Conservation (phyloP, 2,888 invertebrate species). For the Latrodectus elegans region DNA sequence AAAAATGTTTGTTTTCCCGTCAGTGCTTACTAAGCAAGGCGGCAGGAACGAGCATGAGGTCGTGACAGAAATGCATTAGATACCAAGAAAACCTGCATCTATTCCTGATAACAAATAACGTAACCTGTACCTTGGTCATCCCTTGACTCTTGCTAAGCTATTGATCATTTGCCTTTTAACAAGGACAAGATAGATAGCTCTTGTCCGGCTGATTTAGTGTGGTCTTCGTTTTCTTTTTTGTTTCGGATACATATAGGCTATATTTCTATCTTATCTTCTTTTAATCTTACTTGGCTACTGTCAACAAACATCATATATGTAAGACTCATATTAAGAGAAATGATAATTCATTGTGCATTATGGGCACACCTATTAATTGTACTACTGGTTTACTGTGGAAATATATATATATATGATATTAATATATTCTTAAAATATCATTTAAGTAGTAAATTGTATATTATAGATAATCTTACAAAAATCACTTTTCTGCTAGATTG, state of each 20-base stretch:
- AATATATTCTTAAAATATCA: too few species aligned
- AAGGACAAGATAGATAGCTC: conserved; percentile 17
- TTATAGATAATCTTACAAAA: too few species aligned
- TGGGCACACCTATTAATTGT: not conserved
- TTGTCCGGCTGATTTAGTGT: conserved; percentile 9
- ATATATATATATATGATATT: too few species aligned
- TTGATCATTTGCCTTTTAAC: conserved; percentile 33
- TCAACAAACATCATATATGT: conserved; percentile 1
- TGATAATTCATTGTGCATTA: conserved; percentile 8
- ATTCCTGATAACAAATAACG: conserved; percentile 20
- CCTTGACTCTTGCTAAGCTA: conserved; percentile 2
- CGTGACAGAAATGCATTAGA: conserved; percentile 3
- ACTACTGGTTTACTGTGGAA: too few species aligned
- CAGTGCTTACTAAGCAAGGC: too few species aligned
- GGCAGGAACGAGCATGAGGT: not conserved
- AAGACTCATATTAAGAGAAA: conserved; percentile 7
- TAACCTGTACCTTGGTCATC: conserved; percentile 18
- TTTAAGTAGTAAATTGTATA: too few species aligned
- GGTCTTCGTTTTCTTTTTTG: not conserved
- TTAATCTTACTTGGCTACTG: not conserved
- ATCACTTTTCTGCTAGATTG: too few species aligned
- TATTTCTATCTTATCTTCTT: conserved; percentile 21
- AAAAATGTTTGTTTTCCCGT: too few species aligned
- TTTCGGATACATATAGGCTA: conserved; percentile 7
- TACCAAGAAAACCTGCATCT: not conserved